These are phyloP conservation scores for Cheilosia pagana DNA, from an alignment of 2,888 invertebrate genomes.

Conservation along the genomic window DNA sequence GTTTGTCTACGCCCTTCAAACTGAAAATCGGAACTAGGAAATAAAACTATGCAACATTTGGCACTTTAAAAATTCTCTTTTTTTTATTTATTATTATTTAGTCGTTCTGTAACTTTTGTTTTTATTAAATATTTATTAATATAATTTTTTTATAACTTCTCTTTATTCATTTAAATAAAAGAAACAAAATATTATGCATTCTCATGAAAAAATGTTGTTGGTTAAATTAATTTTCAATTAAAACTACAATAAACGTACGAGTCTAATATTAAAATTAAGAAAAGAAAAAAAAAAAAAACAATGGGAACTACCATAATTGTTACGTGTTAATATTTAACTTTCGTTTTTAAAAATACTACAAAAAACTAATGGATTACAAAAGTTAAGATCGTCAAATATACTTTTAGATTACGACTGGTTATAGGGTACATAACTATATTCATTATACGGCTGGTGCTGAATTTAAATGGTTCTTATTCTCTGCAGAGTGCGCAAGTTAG, in stretches of 20 bases:
- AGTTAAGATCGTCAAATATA: slow-evolving; percentile 58
- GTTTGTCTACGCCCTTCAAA: no score
- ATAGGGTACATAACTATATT: slow-evolving; percentile 40
- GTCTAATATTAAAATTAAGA: slow-evolving; percentile 59
- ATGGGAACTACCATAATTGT: slow-evolving; percentile 34
- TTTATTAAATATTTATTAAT: slow-evolving; percentile 53
- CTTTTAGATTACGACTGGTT: slow-evolving; percentile 68
- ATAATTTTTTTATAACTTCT: slow-evolving; percentile 35
- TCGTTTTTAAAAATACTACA: slow-evolving; percentile 53
- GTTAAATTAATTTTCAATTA: slow-evolving; percentile 61
- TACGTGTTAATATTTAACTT: slow-evolving; percentile 52
- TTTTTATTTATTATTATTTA: slow-evolving; percentile 57
- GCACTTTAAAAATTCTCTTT: slow-evolving; percentile 65
- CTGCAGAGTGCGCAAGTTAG: slow-evolving; percentile 32
- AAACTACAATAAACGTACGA: slow-evolving; percentile 52
- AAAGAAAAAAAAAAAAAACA: slow-evolving; percentile 45
- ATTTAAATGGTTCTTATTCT: slow-evolving; percentile 3
- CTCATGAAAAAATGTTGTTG: slow-evolving; percentile 26
- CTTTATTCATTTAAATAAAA: slow-evolving; percentile 51
- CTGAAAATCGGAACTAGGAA: no score
- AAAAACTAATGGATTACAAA: slow-evolving; percentile 66
- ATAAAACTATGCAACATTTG: slow-evolving; percentile 43
- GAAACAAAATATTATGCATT: slow-evolving; percentile 45
- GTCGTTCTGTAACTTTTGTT: slow-evolving; percentile 47
- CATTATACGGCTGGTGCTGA: slow-evolving; percentile 57